A percentile compares a stretch with the other conserved stretches of the same genome.
Evolutionary conservation across 2,888 invertebrate genomes (phyloP).

Genomic region (Coelopa pilipes): DNA sequence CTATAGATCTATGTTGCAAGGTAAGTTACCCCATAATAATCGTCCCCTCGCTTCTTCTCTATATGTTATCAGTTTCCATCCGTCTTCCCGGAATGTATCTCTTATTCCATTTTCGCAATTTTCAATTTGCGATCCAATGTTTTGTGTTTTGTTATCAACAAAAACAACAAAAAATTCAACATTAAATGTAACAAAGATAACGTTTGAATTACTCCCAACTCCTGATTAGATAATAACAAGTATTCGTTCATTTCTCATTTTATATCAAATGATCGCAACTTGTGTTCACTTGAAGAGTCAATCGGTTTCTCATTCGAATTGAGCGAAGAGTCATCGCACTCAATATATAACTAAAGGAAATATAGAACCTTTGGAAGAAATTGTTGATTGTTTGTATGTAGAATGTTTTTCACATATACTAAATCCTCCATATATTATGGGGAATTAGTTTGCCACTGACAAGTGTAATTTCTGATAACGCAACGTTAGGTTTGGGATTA

Average conservation of each 20-base stretch:
- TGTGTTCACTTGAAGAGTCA: too few relatives aligned
- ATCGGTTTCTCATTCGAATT: too few relatives aligned
- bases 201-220: too few relatives aligned
- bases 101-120: constrained; percentile 3
- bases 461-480: too few relatives aligned
- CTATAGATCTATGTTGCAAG: constrained; percentile 99
- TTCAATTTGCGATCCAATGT: background rate
- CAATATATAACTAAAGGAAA: too few relatives aligned
- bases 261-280: background rate
- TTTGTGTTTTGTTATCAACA: background rate
- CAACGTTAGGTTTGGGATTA: too few relatives aligned
- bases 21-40: constrained; percentile 68
- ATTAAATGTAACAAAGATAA: background rate
- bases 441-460: too few relatives aligned
- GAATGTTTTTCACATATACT: too few relatives aligned
- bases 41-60: background rate
- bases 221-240: constrained; percentile 5
- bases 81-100: constrained; percentile 11
- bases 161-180: background rate
- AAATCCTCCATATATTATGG: too few relatives aligned
- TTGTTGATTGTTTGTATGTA: too few relatives aligned
- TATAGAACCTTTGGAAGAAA: too few relatives aligned
- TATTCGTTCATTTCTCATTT: background rate
- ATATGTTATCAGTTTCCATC: background rate
- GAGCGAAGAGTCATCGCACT: too few relatives aligned